These are phyloP conservation scores for Clunio marinus DNA, from an alignment of 2,888 invertebrate species.

Conservation along the genomic window DNA sequence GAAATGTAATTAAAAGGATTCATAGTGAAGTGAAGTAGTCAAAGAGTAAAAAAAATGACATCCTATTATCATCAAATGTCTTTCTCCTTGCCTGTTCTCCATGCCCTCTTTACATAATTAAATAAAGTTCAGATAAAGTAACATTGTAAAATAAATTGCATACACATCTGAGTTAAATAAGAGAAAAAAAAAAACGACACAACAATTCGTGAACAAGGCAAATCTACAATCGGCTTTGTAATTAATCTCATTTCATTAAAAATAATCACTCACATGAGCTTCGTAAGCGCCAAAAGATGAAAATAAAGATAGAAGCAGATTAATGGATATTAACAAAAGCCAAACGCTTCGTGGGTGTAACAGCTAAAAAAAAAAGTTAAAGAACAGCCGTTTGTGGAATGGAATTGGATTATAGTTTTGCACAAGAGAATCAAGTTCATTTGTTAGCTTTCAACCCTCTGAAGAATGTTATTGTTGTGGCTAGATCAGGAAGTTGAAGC, in stretches of 20 bases:
- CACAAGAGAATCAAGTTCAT: constrained; percentile 7
- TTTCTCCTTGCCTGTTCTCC: background rate
- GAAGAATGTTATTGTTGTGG: too few species aligned
- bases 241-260: constrained; percentile 38
- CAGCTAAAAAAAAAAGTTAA: background rate
- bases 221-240: constrained; percentile 13
- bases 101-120: constrained; percentile 22
- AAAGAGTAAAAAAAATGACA: constrained; percentile 5
- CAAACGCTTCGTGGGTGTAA: constrained; percentile 10
- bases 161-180: background rate
- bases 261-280: constrained; percentile 32
- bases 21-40: background rate
- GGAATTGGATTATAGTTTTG: too few species aligned
- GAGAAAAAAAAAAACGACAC: constrained; percentile 17
- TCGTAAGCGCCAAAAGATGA: background rate
- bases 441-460: background rate
- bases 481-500: background rate
- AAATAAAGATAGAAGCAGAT: constrained; percentile 3
- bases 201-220: constrained; percentile 30
- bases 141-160: constrained; percentile 28
- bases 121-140: constrained; percentile 27
- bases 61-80: constrained; percentile 28
- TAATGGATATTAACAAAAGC: constrained; percentile 5
- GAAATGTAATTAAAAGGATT: constrained; percentile 35
- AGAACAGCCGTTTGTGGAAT: too few species aligned